These are phyloP conservation scores for Ondatra zibethicus DNA, from an alignment of 2,113 vertebrate species.

Conservation along the genomic window DNA sequence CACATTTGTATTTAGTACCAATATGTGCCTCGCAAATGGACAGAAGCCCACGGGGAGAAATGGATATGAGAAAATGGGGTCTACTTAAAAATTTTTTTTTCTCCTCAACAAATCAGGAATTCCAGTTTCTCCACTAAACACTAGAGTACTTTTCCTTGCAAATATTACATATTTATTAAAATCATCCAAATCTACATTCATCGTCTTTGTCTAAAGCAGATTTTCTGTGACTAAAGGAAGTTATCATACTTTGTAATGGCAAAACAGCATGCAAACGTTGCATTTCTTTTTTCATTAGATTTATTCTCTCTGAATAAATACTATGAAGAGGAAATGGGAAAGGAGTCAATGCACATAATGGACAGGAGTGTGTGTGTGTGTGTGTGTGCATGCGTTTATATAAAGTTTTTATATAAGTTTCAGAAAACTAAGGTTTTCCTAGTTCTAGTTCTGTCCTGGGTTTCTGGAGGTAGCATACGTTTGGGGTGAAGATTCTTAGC, in stretches of 20 bases:
- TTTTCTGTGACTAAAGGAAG: conserved; percentile 38
- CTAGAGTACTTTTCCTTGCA: neutral
- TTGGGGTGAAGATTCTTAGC: neutral
- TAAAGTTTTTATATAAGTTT: neutral
- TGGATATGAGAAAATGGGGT: neutral
- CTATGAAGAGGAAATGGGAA: neutral
- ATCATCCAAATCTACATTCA: neutral
- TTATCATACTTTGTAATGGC: neutral
- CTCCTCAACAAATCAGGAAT: neutral
- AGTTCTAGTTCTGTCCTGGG: neutral
- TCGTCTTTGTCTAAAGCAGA: neutral
- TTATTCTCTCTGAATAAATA: neutral
- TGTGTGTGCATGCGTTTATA: neutral
- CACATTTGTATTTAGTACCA: neutral
- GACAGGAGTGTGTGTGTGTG: neutral
- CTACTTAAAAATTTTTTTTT: neutral
- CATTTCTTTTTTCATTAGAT: neutral
- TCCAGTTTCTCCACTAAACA: neutral
- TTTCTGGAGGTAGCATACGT: too few relatives aligned
- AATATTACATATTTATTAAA: neutral
- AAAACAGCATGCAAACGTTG: neutral
- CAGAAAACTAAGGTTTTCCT: neutral
- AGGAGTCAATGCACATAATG: neutral
- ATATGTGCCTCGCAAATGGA: neutral
- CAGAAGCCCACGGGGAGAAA: neutral